A percentile compares a stretch with the other conserved stretches of the same genome.
Conservation (phyloP, 2,797 vertebrate species). For the Premnoplex brunnescens region DNA sequence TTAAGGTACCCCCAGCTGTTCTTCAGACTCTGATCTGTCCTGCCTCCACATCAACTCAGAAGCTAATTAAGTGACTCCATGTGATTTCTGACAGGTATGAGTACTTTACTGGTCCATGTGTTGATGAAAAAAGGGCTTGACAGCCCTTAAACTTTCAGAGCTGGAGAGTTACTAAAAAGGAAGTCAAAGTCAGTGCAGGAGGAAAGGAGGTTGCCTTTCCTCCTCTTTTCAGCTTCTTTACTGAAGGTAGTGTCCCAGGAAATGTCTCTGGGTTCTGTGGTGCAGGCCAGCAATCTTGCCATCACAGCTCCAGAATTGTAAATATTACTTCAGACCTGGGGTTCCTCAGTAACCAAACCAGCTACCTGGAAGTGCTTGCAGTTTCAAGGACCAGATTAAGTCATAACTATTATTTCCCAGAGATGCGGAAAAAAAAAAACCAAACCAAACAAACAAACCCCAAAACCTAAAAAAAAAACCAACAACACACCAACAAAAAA, state of each 20-base stretch:
- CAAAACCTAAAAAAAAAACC: neutral
- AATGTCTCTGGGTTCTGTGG: neutral
- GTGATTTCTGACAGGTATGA: conserved; percentile 28
- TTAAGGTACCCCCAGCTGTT: conserved; percentile 36
- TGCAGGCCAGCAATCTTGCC: neutral
- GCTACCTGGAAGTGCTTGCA: neutral
- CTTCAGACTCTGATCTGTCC: conserved; percentile 7
- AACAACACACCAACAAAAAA: too few relatives aligned
- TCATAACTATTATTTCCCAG: neutral
- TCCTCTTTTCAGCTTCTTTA: neutral
- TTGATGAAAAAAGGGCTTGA: neutral
- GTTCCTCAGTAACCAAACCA: neutral
- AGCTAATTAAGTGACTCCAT: conserved; percentile 44
- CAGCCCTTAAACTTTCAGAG: neutral
- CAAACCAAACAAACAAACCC: too few relatives aligned
- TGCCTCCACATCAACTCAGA: neutral
- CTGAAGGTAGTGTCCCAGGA: neutral
- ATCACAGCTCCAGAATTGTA: neutral
- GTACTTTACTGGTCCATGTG: neutral
- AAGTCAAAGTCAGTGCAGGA: neutral
- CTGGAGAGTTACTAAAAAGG: neutral
- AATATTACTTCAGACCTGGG: accelerated
- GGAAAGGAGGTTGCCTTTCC: neutral
- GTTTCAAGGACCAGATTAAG: neutral
- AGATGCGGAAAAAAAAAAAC: neutral